These are phyloP conservation scores for Myanophis thanlyinensis DNA, from an alignment of 2,113 vertebrate genomes.

Conservation along the genomic window DNA sequence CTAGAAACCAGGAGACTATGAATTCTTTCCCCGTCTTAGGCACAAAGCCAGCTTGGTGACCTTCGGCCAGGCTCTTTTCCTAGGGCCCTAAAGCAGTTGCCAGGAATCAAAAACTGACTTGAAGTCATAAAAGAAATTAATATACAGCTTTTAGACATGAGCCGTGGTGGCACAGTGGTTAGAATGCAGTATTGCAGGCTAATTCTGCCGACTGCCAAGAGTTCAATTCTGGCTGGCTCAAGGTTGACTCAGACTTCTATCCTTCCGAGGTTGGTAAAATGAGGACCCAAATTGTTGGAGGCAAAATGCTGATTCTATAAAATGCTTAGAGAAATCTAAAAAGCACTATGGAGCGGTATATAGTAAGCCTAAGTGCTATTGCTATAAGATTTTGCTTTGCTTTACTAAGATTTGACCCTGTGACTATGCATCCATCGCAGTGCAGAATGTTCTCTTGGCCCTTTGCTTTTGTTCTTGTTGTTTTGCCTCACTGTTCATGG, in stretches of 20 bases:
- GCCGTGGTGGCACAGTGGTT: too few species aligned
- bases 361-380: too few species aligned
- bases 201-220: too few species aligned
- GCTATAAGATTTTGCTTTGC: background rate
- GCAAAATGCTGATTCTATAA: too few species aligned
- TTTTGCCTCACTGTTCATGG: background rate
- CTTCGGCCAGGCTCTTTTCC: background rate
- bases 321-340: too few species aligned
- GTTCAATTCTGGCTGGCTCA: too few species aligned
- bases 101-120: background rate
- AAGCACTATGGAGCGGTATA: too few species aligned
- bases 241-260: too few species aligned
- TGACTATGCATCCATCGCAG: background rate
- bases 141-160: background rate
- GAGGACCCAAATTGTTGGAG: too few species aligned
- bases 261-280: too few species aligned
- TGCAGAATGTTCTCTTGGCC: background rate
- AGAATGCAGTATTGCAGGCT: too few species aligned
- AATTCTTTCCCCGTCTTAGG: background rate
- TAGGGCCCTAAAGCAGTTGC: background rate
- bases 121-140: background rate
- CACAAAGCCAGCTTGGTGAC: background rate
- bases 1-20: background rate
- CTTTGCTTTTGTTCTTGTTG: background rate
- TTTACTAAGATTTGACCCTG: background rate